These are phyloP conservation scores for Ciconia boyciana DNA, from an alignment of 2,113 vertebrate species.

Conservation along the genomic window DNA sequence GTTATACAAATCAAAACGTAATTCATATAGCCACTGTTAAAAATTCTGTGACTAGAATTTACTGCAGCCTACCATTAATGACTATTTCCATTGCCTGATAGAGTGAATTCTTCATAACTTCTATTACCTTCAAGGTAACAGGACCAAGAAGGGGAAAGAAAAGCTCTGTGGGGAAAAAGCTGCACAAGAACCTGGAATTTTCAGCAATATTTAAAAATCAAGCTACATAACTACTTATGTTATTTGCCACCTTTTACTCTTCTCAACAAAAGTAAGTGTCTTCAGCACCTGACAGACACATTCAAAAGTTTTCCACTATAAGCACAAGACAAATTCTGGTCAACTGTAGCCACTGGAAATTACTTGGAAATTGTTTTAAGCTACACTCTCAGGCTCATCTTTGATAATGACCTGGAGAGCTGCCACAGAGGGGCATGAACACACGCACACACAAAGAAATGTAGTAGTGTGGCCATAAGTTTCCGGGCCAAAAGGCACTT, in stretches of 20 bases:
- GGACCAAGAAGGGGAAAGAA: neutral
- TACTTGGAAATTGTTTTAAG: neutral
- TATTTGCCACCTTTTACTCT: neutral
- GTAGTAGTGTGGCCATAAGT: neutral
- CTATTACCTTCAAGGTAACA: neutral
- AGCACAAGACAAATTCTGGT: neutral
- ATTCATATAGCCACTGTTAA: neutral
- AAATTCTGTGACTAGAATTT: neutral
- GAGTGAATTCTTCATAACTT: neutral
- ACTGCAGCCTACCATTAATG: neutral
- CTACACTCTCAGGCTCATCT: neutral
- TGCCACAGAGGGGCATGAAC: neutral
- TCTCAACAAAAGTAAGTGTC: neutral
- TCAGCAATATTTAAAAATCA: neutral
- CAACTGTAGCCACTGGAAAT: neutral
- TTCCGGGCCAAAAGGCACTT: neutral
- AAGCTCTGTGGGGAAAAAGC: neutral
- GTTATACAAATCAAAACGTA: neutral
- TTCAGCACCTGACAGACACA: neutral
- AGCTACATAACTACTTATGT: neutral
- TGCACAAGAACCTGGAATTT: neutral
- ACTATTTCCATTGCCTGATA: neutral
- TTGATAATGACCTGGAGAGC: neutral
- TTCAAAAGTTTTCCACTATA: neutral
- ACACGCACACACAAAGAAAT: neutral